Base-by-base conservation (phyloP, 2,797 vertebrate genomes). In the Anolis apletophallus region DNA sequence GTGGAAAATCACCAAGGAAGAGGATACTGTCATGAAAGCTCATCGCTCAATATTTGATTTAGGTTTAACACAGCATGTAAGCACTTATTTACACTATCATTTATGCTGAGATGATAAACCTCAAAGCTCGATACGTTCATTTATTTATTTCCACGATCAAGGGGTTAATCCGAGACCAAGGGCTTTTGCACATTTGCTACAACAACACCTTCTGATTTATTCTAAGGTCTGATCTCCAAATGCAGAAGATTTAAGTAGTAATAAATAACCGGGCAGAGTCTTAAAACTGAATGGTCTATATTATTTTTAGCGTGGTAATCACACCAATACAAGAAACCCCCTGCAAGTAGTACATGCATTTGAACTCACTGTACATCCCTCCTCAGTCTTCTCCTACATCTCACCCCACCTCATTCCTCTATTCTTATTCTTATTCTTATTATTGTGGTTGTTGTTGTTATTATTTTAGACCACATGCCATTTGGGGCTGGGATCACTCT, bases 31-130 rank as follows among this genome's bases (percentile, higher is more conserved):
- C n/a, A 34, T 67, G 17, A 61, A 54, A 7, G n/a, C 57, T 67
- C 59, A 52, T 83, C 50, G 71, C 8, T 55, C n/a, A 85, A 55
- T 77, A 68, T 77, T 67, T 77, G 83, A 77, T 77, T 68, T 32
- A 40, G 73, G 12, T 76, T 76, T 52, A 75, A 34, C 12, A 26
- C 19, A 52, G 46, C 21, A 7, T 19, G 73, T 67, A 84, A 77
- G 73, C 73, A 26, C n/a, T 76, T 77, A 61, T 77, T 84, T 77
- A 68, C 29, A 46, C n/a, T 64, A 46, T 26, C 59, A 3, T 52
- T 67, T 59, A 67, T 32, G 21, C 61, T 7, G 50, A 77, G 21
- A 55, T 52, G 14, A 54, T 46, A 67, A 84, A 7, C 36, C 59
- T n/a, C 46, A 67, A 23, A 19, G 13, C 46, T 52, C 34, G n/a